Percentiles rank a stretch among this genome's conserved stretches.
Conservation (phyloP, 2,113 vertebrate species). For the Hippolais icterina region DNA sequence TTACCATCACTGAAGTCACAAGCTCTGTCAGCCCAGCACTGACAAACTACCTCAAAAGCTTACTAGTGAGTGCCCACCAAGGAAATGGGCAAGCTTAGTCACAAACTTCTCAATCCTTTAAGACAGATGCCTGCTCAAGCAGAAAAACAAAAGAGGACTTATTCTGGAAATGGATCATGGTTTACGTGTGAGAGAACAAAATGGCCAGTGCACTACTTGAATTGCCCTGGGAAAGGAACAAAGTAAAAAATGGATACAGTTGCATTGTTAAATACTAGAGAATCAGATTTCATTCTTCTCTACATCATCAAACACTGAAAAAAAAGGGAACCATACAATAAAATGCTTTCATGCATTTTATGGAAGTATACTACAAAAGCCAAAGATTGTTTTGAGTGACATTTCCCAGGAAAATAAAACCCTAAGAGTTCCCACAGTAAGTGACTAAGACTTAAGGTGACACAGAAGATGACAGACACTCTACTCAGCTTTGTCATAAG, state of each 20-base stretch:
- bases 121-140: not conserved
- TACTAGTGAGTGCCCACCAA: not conserved
- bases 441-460: not conserved
- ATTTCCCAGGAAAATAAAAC: not conserved
- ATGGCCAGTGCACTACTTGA: not conserved
- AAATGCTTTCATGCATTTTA: not conserved
- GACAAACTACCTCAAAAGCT: not conserved
- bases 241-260: not conserved
- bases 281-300: not conserved
- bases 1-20: not conserved
- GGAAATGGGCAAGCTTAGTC: not conserved
- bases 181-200: fast-evolving
- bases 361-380: not conserved
- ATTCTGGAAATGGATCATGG: not conserved
- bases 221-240: not conserved
- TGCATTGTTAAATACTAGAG: not conserved
- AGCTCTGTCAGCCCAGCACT: not conserved
- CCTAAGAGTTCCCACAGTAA: not conserved
- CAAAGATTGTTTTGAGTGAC: not conserved
- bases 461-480: not conserved
- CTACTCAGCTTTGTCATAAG: not conserved
- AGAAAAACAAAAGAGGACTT: not conserved
- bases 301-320: not conserved
- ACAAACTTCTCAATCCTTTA: not conserved
- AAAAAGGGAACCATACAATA: not conserved